Evolutionary conservation across 2,797 vertebrate species (phyloP), one percentile per base, ranked within the genome.

Genomic region (Anguilla megastoma): DNA sequence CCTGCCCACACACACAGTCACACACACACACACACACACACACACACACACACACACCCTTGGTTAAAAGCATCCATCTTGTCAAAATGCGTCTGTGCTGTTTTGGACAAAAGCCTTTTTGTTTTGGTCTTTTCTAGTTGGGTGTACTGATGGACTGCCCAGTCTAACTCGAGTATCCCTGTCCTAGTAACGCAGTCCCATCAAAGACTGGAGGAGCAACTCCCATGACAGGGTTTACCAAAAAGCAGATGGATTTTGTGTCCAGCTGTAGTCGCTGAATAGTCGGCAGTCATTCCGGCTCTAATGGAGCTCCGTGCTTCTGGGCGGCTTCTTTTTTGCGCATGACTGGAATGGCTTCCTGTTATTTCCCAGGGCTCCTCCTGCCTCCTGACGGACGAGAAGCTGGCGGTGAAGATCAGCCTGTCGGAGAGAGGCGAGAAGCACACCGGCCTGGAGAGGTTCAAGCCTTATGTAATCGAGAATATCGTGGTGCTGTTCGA

Each of bases 381-480:
- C 92, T 97, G 95, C 90, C 95, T 95, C 87, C 92, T 91, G 89
- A 94, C 94, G 0, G 94, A 97, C 91, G 96, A 97, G 88, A 94
- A 94, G 88, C 93, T 98, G 93, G 96, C 94, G 90, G 95, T 99
- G 93, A 97, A 98, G 95, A 97, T 99, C 94, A 98, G 96, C 95
- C 96, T 99, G 95, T 97, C 95, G 5, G 95, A 97, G 79, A 95
- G 95, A 85, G 95, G 95, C 85, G 97, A 97, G 94, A 97, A 95
- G 86, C 97, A 97, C 0, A 93, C 96, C 89, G 97, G 97, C 94
- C 96, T 98, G 93, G 97, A 98, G 95, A 98, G 98, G 91, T 97
- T 97, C 92, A 97, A 98, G 93, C 97, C 97, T 86, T 98, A 98
- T 86, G 94, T 99, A 93, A 94, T 98, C 91, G 98, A 99, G 95